phyloP scores from a whole-genome alignment of 2,888 invertebrate genomes.

The Troglohyphantes excavatus region DNA sequence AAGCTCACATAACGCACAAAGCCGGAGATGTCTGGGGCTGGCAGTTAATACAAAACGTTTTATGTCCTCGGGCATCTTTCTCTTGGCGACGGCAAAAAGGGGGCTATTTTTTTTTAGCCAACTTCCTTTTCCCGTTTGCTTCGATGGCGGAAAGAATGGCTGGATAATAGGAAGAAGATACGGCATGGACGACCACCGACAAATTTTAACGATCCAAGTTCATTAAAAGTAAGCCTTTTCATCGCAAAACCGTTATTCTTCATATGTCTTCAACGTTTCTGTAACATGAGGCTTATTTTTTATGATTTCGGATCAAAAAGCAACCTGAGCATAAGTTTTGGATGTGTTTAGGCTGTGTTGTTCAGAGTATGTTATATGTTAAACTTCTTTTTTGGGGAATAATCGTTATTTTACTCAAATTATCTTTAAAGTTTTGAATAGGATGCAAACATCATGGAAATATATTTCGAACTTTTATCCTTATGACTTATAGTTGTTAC shows the following conservation, averaged over 20 bases:
- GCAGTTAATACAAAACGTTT: constrained; percentile 58
- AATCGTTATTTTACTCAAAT: too few relatives aligned
- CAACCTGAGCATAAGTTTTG: too few relatives aligned
- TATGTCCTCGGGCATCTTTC: constrained; percentile 10
- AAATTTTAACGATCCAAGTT: constrained; percentile 46
- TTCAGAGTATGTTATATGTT: too few relatives aligned
- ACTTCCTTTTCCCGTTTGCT: not conserved
- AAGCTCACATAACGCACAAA: constrained; percentile 13
- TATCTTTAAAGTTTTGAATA: too few relatives aligned
- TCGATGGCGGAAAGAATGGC: not conserved
- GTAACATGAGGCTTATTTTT: too few relatives aligned
- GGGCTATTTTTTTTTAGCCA: not conserved
- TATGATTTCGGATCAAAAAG: too few relatives aligned
- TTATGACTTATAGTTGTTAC: too few relatives aligned
- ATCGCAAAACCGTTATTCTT: not conserved
- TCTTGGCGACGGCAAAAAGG: not conserved
- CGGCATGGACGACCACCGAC: not conserved
- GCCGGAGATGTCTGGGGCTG: constrained; percentile 16
- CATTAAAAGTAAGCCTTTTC: constrained; percentile 35
- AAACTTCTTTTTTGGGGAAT: too few relatives aligned
- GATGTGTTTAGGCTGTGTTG: too few relatives aligned
- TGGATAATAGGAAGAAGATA: constrained; percentile 8
- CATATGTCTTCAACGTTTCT: too few relatives aligned
- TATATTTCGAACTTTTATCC: too few relatives aligned
- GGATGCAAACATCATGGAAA: too few relatives aligned